Conservation (phyloP, 2,797 vertebrate species). For the Acridotheres tristis region DNA sequence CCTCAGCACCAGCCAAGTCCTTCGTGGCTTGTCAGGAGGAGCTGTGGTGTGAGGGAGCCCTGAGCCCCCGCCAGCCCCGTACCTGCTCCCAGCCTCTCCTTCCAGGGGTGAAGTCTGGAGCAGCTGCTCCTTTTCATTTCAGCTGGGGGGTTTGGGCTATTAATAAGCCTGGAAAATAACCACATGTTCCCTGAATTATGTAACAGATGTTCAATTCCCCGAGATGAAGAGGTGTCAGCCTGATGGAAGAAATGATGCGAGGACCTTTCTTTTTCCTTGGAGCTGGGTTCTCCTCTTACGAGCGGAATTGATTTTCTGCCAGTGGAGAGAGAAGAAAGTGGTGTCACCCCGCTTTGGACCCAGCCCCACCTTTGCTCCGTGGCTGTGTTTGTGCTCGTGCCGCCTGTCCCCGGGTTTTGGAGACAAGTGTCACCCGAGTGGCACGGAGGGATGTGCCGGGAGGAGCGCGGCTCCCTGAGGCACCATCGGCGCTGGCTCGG, state of each 20-base stretch:
- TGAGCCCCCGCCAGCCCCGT: neutral
- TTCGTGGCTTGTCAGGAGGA: neutral
- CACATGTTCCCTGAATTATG: constrained; percentile 47
- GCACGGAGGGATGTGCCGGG: neutral
- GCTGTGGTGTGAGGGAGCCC: neutral
- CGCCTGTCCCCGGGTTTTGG: neutral
- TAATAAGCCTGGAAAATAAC: constrained; percentile 61
- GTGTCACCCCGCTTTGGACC: rapidly evolving
- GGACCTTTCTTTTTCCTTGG: constrained; percentile 6
- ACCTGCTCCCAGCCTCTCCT: constrained; percentile 30
- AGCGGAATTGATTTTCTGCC: neutral
- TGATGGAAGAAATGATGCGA: constrained; percentile 59
- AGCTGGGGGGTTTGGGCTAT: constrained; percentile 22
- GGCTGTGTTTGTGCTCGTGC: neutral
- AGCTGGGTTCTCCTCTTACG: neutral
- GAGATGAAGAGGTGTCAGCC: constrained; percentile 57
- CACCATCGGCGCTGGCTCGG: neutral
- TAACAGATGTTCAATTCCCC: constrained; percentile 56
- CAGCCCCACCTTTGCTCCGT: neutral
- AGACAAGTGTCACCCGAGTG: neutral
- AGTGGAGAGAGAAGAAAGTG: neutral
- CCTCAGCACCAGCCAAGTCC: neutral
- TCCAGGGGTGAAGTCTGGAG: constrained; percentile 59
- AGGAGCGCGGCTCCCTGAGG: constrained; percentile 28
- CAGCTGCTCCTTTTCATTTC: constrained; percentile 42